Evolutionary conservation across 2,797 vertebrate genomes (phyloP).

Genomic region (Caiman crocodilus): DNA sequence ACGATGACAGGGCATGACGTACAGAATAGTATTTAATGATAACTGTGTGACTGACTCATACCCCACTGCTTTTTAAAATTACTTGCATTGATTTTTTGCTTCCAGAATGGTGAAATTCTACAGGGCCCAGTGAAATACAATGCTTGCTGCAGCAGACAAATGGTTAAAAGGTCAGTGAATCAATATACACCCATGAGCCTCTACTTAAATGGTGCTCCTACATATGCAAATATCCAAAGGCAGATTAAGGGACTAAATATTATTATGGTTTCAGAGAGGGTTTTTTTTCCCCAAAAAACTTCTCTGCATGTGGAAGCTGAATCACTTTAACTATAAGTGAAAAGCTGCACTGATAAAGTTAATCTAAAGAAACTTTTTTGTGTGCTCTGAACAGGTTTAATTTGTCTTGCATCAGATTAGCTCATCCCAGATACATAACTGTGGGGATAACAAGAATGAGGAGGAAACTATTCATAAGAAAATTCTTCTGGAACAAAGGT

Average conservation of each 20-base stretch:
- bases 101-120: constrained; percentile 87
- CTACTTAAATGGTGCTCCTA: background rate
- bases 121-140: constrained; percentile 82
- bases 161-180: constrained; percentile 86
- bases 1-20: background rate
- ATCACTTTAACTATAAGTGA: background rate
- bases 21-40: constrained; percentile 15
- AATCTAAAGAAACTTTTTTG: background rate
- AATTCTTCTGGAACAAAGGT: too few species aligned
- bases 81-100: constrained; percentile 49
- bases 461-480: too few species aligned
- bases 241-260: constrained; percentile 4
- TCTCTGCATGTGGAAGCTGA: background rate
- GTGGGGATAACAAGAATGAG: background rate
- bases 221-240: background rate
- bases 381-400: background rate
- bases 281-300: background rate
- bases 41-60: constrained; percentile 9
- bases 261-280: too few species aligned
- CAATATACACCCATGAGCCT: background rate
- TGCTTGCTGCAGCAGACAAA: constrained; percentile 84
- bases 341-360: background rate
- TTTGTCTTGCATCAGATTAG: background rate
- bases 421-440: background rate
- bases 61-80: constrained; percentile 41